phyloP scores from a whole-genome alignment of 2,888 invertebrate species.

The Caenorhabditis sp. region DNA sequence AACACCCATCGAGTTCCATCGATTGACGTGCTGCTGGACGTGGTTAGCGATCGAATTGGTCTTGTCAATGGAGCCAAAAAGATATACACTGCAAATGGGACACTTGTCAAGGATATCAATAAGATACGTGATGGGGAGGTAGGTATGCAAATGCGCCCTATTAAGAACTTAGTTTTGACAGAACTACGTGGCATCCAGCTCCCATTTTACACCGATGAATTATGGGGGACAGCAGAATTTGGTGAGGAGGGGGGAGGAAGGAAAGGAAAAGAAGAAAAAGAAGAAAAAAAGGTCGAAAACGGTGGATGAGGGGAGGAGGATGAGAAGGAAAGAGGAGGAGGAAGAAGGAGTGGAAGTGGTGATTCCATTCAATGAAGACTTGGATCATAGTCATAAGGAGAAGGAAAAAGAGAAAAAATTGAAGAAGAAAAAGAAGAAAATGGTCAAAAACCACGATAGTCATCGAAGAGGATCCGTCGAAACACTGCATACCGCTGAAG shows the following conservation, averaged over 20 bases:
- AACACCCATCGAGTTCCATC: conserved; percentile 65
- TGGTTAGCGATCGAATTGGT: conserved; percentile 69
- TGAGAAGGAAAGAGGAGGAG: conserved; percentile 37
- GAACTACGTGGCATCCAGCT: conserved; percentile 71
- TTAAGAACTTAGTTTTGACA: conserved; percentile 22
- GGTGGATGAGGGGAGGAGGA: conserved; percentile 15
- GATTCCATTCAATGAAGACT: conserved; percentile 1
- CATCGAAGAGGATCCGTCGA: background rate
- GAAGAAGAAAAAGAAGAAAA: background rate
- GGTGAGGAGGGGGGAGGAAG: too few relatives aligned
- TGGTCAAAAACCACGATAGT: too few relatives aligned
- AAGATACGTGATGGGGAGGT: conserved; percentile 64
- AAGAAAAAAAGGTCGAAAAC: conserved; percentile 49
- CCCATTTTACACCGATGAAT: conserved; percentile 63
- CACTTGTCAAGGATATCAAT: conserved; percentile 58
- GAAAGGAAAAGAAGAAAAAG: conserved; percentile 1
- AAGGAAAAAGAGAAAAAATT: conserved; percentile 1
- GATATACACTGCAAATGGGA: conserved; percentile 70
- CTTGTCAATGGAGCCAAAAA: conserved; percentile 70
- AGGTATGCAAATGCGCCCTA: background rate
- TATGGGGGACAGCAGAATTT: conserved; percentile 62
- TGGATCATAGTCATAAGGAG: background rate
- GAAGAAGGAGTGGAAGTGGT: conserved; percentile 1
- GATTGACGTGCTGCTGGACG: conserved; percentile 70
- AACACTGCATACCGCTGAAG: conserved; percentile 8